Evolutionary conservation across 1,140 invertebrate species (phyloP).

Genomic region (Aphaenogaster rudis): DNA sequence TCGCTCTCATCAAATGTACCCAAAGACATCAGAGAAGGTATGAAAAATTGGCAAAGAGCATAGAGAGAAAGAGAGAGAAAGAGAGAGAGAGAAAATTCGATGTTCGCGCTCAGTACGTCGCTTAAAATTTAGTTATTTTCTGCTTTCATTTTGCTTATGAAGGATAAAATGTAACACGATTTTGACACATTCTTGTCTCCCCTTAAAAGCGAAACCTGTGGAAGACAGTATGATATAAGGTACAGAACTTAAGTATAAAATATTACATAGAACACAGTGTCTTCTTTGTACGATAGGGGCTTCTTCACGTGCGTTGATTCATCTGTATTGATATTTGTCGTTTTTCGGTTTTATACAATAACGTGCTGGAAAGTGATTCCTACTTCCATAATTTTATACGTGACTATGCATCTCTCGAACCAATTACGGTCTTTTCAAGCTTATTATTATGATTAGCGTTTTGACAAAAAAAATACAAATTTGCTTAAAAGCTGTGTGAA

Average conservation of each 20-base stretch:
- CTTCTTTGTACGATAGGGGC: constrained; percentile 68
- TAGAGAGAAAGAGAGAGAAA: constrained; percentile 5
- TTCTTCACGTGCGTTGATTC: constrained; percentile 77
- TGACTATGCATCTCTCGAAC: not conserved
- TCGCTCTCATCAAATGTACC: constrained; percentile 81
- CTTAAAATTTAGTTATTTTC: constrained; percentile 69
- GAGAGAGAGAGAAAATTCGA: constrained; percentile 38
- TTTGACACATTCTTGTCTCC: constrained; percentile 81
- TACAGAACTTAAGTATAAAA: constrained; percentile 78
- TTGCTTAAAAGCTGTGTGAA: not conserved
- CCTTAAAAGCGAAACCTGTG: constrained; percentile 84
- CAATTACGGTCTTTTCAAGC: not conserved
- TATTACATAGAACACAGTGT: constrained; percentile 63
- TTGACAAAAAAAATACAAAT: not conserved
- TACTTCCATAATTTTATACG: constrained; percentile 44
- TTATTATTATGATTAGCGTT: not conserved
- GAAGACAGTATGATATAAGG: constrained; percentile 86
- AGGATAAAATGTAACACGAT: constrained; percentile 64
- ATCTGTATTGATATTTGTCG: constrained; percentile 65
- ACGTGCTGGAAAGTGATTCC: constrained; percentile 61
- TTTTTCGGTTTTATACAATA: constrained; percentile 47
- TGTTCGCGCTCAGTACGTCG: constrained; percentile 68
- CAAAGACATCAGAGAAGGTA: constrained; percentile 86
- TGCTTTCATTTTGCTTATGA: constrained; percentile 68
- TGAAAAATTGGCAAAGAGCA: constrained; percentile 30